A percentile compares a stretch with the other conserved stretches of the same genome.
Evolutionary conservation across 1,140 invertebrate genomes (phyloP).

Genomic region (Berghia stephanieae): DNA sequence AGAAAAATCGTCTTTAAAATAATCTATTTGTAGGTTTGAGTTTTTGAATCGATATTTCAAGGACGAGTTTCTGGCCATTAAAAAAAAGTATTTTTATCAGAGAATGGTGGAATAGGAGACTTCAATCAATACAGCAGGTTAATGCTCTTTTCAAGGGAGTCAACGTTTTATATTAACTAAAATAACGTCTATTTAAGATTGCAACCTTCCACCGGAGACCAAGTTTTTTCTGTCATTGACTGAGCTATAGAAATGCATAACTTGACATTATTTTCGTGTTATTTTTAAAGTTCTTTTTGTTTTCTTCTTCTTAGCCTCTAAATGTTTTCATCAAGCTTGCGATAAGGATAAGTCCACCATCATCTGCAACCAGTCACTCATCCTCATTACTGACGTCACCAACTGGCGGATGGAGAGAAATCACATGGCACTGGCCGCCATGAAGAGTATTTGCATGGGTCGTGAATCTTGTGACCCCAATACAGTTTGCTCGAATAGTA

Average conservation of each 20-base stretch:
- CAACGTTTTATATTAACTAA: too few relatives aligned
- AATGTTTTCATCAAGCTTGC: slow-evolving; percentile 13
- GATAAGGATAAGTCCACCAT: background rate
- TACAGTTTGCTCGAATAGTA: background rate
- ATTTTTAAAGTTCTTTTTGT: background rate
- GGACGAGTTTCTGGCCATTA: too few relatives aligned
- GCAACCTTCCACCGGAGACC: too few relatives aligned
- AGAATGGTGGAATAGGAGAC: too few relatives aligned
- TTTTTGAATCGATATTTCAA: too few relatives aligned
- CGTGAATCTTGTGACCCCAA: slow-evolving; percentile 13
- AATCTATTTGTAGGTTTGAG: too few relatives aligned
- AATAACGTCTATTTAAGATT: too few relatives aligned
- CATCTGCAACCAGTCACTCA: slow-evolving; percentile 13
- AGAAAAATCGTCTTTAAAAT: too few relatives aligned
- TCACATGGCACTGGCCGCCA: background rate
- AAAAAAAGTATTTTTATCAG: too few relatives aligned
- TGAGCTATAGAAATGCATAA: background rate
- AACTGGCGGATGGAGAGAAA: slow-evolving; percentile 18
- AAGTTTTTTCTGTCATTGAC: too few relatives aligned
- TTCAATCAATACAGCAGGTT: too few relatives aligned
- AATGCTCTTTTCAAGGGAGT: too few relatives aligned
- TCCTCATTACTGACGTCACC: slow-evolving; percentile 18
- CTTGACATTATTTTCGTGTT: background rate
- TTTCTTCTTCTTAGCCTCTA: background rate
- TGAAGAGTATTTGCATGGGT: slow-evolving; percentile 14